Evolutionary conservation across 2,888 invertebrate species (phyloP).

Genomic region (Cistogaster globosa): DNA sequence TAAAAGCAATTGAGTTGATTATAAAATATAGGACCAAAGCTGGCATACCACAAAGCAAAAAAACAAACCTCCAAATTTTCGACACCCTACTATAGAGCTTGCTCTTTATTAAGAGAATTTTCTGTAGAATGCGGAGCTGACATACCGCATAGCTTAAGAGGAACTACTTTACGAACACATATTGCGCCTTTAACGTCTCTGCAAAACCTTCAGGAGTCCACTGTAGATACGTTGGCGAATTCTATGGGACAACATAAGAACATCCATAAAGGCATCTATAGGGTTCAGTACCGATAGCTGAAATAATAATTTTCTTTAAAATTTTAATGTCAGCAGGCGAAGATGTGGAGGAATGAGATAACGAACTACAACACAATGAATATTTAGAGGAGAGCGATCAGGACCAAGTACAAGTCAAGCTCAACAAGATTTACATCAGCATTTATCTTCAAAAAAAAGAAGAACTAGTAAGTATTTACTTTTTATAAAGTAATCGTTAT

Average conservation of each 20-base stretch:
- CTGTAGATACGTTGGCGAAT: constrained; percentile 38
- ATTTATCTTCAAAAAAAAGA: too few relatives aligned
- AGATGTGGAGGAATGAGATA: neutral
- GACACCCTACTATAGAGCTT: constrained; percentile 15
- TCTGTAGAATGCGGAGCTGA: constrained; percentile 14
- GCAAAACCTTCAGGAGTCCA: constrained; percentile 24
- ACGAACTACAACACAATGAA: too few relatives aligned
- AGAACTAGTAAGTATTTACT: too few relatives aligned
- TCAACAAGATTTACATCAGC: too few relatives aligned
- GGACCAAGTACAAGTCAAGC: too few relatives aligned
- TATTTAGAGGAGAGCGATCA: too few relatives aligned
- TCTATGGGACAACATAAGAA: constrained; percentile 41
- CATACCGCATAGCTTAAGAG: constrained; percentile 27
- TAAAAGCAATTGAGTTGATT: constrained; percentile 30
- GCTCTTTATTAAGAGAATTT: constrained; percentile 19
- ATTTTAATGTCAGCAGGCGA: constrained; percentile 29
- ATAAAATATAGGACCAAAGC: constrained; percentile 35
- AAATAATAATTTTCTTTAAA: constrained; percentile 28
- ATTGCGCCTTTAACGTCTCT: constrained; percentile 17
- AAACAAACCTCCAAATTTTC: constrained; percentile 11
- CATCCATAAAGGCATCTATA: constrained; percentile 36
- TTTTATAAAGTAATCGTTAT: too few relatives aligned
- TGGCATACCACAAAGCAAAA: constrained; percentile 3
- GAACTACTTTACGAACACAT: constrained; percentile 35
- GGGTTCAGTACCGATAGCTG: constrained; percentile 22